Base-by-base conservation (phyloP, 2,888 invertebrate genomes). In the Cotesia congregata region DNA sequence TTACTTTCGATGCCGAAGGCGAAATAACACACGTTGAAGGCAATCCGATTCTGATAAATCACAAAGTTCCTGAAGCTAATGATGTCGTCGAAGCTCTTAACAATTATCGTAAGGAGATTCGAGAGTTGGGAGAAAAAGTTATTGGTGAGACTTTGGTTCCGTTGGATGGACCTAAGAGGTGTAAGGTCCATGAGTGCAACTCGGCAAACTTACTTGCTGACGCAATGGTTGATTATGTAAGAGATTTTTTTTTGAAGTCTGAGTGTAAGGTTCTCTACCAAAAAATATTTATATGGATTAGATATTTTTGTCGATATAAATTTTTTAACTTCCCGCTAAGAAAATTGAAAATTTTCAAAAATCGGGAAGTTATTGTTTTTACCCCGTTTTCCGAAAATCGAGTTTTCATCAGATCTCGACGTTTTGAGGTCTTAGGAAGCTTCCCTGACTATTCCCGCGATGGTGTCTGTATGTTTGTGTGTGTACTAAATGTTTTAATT, bases 141-240 rank as follows among this genome's bases (percentile, higher is more conserved):
- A 90, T 89, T 41, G 95, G 0, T 88, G 90, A 5, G 83, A 90
- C 3, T 84, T 88, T 40, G 87, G 89, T 0, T 97, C 17, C 17
- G 0, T 17, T 17, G 17, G 17, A 17, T 17, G 17, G 17, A 17
- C 17, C 17, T 17, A 17, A 0, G 0, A 17, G 1, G 97, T 86
- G 92, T 96, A 62, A 85, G 91, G 39, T 81, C 83, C 17, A 1
- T 61, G 97, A 98, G 89, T 97, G 97, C 86, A 97, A 96, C 90
- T 97, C 83, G 97, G 97, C 1, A 96, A 96, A 88, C 88, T 97
- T 30, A 91, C 17, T 96, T 74, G 90, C 95, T 0, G 97, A 97
- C 84, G 93, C 96, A 0, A 92, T 95, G 89, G 90, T 96, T 0
- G 91, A 92, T 83, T 92, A 92, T 80, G 91, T 91, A 85, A 87